Conservation (phyloP, 2,888 invertebrate species). For the Piscicola geometra region DNA sequence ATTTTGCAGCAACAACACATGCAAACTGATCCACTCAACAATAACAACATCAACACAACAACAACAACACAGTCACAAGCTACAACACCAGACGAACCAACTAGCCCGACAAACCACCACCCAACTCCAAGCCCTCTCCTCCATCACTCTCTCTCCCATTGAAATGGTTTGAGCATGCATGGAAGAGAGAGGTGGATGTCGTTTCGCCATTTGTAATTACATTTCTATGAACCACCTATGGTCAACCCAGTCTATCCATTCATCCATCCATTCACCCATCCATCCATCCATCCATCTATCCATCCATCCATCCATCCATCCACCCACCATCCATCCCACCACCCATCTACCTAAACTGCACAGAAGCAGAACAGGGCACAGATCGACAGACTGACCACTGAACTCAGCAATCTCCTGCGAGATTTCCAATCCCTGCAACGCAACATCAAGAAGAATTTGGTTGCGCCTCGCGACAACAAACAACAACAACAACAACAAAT, state of each 20-base stretch:
- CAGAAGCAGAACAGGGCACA: conserved; percentile 22
- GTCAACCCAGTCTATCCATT: no score
- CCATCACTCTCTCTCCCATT: not conserved
- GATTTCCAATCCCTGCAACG: conserved; percentile 31
- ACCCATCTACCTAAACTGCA: not conserved
- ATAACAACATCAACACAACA: no score
- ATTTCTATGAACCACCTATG: not conserved
- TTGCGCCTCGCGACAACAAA: not conserved
- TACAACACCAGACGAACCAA: not conserved
- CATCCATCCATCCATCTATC: no score
- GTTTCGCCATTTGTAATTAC: not conserved
- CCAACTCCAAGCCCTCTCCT: not conserved
- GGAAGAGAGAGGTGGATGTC: not conserved
- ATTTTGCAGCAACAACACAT: no score
- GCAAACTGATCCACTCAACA: no score
- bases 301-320: no score
- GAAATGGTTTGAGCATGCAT: not conserved
- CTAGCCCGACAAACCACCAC: not conserved
- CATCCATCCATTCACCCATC: no score
- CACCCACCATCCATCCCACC: not conserved
- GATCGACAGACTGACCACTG: conserved; percentile 16
- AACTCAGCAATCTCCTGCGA: conserved; percentile 17
- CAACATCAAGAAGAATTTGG: conserved; percentile 11
- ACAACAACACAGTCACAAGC: not conserved
- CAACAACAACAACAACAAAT: conserved; percentile 3